Conservation (phyloP, 2,888 invertebrate genomes). For the Ectobius pallidus region DNA sequence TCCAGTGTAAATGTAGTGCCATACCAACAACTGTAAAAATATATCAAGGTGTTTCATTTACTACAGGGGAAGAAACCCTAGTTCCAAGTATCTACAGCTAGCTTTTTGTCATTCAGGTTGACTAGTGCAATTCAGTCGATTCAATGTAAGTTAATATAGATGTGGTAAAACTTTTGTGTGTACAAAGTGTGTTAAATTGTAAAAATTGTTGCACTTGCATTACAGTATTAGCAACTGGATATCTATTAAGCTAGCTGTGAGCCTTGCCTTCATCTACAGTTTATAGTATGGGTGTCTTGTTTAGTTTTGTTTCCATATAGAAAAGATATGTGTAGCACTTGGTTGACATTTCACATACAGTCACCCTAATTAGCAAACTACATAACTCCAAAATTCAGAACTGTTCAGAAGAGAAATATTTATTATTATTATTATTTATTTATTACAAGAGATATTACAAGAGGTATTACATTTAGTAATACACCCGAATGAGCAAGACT, state of each 20-base stretch:
- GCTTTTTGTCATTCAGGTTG: background rate
- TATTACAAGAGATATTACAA: no score
- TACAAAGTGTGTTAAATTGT: background rate
- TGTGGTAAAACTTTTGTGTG: background rate
- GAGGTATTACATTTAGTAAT: no score
- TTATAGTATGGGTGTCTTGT: background rate
- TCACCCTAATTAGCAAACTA: no score
- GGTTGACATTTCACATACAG: no score
- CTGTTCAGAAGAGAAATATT: no score
- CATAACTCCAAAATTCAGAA: no score
- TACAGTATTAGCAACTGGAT: background rate
- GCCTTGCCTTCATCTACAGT: background rate
- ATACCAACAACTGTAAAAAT: background rate
- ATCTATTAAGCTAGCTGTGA: background rate
- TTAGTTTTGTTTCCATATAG: background rate
- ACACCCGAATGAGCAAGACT: no score
- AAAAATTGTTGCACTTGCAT: background rate
- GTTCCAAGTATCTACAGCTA: background rate
- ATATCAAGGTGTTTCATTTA: background rate
- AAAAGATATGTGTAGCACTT: no score
- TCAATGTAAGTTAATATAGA: background rate
- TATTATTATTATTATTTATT: no score
- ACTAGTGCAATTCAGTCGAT: background rate
- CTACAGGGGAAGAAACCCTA: background rate
- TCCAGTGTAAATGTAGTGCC: constrained; percentile 7